Base-by-base conservation (phyloP, 1,140 invertebrate genomes). In the Zaprionus gabonicus region DNA sequence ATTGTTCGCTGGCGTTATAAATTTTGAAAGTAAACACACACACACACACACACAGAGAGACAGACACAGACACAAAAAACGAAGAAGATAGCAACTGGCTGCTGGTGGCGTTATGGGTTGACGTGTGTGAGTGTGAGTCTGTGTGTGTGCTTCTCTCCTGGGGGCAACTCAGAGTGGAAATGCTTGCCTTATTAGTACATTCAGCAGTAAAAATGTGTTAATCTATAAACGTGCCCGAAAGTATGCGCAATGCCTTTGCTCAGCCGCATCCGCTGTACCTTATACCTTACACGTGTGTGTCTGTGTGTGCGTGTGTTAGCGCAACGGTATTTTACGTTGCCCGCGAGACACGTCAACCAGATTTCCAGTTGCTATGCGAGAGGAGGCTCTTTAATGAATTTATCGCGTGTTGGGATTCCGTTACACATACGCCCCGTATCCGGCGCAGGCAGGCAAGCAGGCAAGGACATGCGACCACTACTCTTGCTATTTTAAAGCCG, bases 171-270 rank as follows among this genome's bases (percentile, higher is more conserved):
- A 88, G 84, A 88, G 84, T 88, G 84, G 84, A 84, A 88, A 88
- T 90, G 85, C 88, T 90, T 88, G 85, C 81, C 85, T 90, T 90
- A 90, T 90, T 88, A 88, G 84, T 88, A 90, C 84, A 81, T 90
- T 90, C 85, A 85, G 85, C 85, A 90, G 81, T 90, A 90, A 90
- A 90, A 90, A 90, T 85, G 85, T 90, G 85, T 90, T 90, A 90
- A 90, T 90, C 85, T 90, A 90, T 90, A 90, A 90, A 90, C 79
- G 85, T 90, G 71, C 71, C 72, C 77, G 63, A 72, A 76, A 76
- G 74, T 72, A 76, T 72, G 73, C 34, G 41, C 70, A 72, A 69
- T 64, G 76, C 59, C 60, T 65, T 69, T 71, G 17, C 28, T 31
- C 28, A 28, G 28, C 6, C 60, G 36, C 31, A n/a, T 23, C 31